Conservation (phyloP, 2,888 invertebrate genomes). For the Philaethria dido region DNA sequence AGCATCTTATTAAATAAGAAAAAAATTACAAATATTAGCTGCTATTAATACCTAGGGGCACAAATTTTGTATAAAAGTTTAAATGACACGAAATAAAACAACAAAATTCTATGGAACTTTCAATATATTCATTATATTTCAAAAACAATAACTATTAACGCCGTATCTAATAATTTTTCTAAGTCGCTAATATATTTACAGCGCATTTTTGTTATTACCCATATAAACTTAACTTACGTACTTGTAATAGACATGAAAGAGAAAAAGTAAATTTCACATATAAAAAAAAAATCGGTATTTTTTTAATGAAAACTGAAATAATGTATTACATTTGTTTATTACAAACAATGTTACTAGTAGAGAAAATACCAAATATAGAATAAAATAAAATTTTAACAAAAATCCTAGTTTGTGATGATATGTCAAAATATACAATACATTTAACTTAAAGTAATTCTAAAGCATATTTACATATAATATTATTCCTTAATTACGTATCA, state of each 20-base stretch:
- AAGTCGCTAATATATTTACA: constrained; percentile 73
- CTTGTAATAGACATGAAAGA: constrained; percentile 10
- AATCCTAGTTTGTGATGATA: constrained; percentile 34
- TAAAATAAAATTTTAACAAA: constrained; percentile 1
- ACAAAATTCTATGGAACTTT: constrained; percentile 67
- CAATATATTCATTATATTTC: constrained; percentile 80
- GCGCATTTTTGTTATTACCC: constrained; percentile 46
- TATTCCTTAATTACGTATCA: constrained; percentile 30
- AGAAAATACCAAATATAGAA: constrained; percentile 10
- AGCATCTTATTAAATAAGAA: no score
- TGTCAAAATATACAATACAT: constrained; percentile 65
- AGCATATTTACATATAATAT: constrained; percentile 57
- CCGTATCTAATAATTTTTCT: constrained; percentile 62
- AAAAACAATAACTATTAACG: constrained; percentile 79
- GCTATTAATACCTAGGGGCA: no score
- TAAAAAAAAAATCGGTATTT: no score
- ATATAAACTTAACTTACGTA: constrained; percentile 36
- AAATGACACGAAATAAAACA: constrained; percentile 51
- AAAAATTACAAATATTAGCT: no score
- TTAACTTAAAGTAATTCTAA: constrained; percentile 47
- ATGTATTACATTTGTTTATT: constrained; percentile 3
- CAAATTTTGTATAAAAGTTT: neutral
- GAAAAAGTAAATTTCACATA: neutral
- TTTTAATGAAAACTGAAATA: neutral
- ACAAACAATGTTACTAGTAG: constrained; percentile 11